Base-by-base conservation (phyloP, 2,888 invertebrate genomes). In the Chorisops tibialis region DNA sequence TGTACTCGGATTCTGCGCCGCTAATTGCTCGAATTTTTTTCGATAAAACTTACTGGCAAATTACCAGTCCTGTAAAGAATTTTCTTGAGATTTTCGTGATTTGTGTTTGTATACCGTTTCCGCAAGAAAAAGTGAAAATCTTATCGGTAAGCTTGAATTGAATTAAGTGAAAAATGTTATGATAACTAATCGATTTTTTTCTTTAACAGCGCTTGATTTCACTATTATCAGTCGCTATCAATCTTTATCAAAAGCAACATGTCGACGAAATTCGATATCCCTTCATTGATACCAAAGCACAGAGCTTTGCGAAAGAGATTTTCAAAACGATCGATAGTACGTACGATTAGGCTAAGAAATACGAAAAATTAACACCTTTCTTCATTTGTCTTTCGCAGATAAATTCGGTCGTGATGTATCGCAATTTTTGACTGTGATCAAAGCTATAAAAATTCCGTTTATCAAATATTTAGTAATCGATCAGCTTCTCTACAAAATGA, bases 381-480 rank as follows among this genome's bases (percentile, higher is more conserved):
- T n/a, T 24, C 14, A 39, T 19, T 39, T 18, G n/a, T 30, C 30
- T 2, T 30, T 30, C 9, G n/a, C 39, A 59, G 59, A 59, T n/a
- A 48, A 30, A 12, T 48, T 59, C 37, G 59, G 62, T 9, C n/a
- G 62, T 0, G 48, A 69, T n/a, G 67, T 77, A 2, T 64, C 56
- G 12, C 70, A 67, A 2, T 75, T 74, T 52, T 66, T 76, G 14
- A 66, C 69, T 1, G 68, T 69, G 1, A 74, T 77, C 7, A 63
- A 69, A 1, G 58, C 67, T 21, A 49, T 75, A 2, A 69, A 70
- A 16, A 75, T 72, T 19, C 72, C 73, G 0, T 76, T 71, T 64
- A 67, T 76, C 3, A 73, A 74, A 5, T 76, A 67, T 39, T 69
- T 73, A 38, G 72, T 73, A 22, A 71, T 75, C 6, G 70, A 76